Conservation (phyloP, 2,797 vertebrate species). For the Rhinichthys osculus region DNA sequence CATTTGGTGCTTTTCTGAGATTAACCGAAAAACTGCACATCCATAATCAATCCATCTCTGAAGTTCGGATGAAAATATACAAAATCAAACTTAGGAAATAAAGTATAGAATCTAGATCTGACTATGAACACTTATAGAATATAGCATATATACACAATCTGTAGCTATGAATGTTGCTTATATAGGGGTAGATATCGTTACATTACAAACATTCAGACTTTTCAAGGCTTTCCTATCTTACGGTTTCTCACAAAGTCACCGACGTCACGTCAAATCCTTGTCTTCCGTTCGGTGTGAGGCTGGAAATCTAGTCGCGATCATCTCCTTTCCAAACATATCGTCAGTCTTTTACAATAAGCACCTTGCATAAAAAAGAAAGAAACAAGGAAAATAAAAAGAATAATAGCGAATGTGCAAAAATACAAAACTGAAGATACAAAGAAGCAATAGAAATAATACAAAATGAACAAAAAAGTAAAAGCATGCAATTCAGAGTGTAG, state of each 20-base stretch:
- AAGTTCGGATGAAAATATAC: slow-evolving; percentile 59
- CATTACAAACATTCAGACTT: slow-evolving; percentile 43
- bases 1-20: slow-evolving; percentile 67
- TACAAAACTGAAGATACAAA: slow-evolving; percentile 93
- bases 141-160: slow-evolving; percentile 42
- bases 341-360: slow-evolving; percentile 80
- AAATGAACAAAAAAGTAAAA: slow-evolving; percentile 77
- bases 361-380: slow-evolving; percentile 88
- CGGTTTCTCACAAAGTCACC: neutral
- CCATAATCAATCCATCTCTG: slow-evolving; percentile 29
- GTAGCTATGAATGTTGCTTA: slow-evolving; percentile 50
- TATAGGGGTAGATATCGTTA: slow-evolving; percentile 18
- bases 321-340: slow-evolving; percentile 41
- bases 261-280: neutral
- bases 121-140: slow-evolving; percentile 69
- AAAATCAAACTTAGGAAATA: slow-evolving; percentile 77
- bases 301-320: slow-evolving; percentile 13
- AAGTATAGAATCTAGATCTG: slow-evolving; percentile 76
- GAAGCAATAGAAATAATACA: slow-evolving; percentile 70
- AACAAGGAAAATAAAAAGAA: slow-evolving; percentile 82
- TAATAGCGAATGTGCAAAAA: slow-evolving; percentile 94
- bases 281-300: slow-evolving; percentile 12
- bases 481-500: slow-evolving; percentile 87
- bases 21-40: slow-evolving; percentile 40
- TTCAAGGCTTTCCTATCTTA: slow-evolving; percentile 13